phyloP scores from a whole-genome alignment of 1,140 invertebrate genomes.

The Teleopsis dalmanni region DNA sequence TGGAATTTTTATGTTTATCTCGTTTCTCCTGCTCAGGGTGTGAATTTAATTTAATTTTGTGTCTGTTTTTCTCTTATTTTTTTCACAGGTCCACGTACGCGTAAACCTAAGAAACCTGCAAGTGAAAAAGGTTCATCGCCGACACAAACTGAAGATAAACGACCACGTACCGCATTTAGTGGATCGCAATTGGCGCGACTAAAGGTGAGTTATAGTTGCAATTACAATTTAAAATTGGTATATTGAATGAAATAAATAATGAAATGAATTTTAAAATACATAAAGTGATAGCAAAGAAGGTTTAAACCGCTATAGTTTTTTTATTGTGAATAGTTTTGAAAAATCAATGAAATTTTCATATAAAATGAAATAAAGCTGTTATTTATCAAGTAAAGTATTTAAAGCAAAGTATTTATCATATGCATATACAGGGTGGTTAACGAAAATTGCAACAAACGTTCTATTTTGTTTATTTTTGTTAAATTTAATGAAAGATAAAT shows the following conservation, averaged over 20 bases:
- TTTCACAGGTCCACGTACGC: constrained; percentile 76
- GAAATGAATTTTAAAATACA: neutral
- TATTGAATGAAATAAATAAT: constrained; percentile 2
- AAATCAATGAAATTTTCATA: no score
- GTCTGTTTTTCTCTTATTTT: neutral
- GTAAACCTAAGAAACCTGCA: constrained; percentile 66
- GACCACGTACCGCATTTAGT: constrained; percentile 95
- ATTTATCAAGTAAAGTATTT: no score
- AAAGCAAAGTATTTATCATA: no score
- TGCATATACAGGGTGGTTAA: no score
- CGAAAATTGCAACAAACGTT: no score
- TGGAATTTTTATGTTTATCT: constrained; percentile 43
- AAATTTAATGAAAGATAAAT: no score
- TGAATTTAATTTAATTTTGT: neutral
- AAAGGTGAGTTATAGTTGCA: constrained; percentile 51
- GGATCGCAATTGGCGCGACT: constrained; percentile 86
- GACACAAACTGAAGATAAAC: constrained; percentile 75
- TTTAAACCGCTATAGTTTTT: no score
- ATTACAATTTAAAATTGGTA: neutral
- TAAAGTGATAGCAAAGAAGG: no score
- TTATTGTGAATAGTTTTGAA: no score
- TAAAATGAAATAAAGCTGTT: no score
- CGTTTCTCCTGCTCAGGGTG: no score
- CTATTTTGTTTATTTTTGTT: no score
- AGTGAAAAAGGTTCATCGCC: constrained; percentile 25